phyloP scores from a whole-genome alignment of 2,888 invertebrate species.

The Crioceris asparagi region DNA sequence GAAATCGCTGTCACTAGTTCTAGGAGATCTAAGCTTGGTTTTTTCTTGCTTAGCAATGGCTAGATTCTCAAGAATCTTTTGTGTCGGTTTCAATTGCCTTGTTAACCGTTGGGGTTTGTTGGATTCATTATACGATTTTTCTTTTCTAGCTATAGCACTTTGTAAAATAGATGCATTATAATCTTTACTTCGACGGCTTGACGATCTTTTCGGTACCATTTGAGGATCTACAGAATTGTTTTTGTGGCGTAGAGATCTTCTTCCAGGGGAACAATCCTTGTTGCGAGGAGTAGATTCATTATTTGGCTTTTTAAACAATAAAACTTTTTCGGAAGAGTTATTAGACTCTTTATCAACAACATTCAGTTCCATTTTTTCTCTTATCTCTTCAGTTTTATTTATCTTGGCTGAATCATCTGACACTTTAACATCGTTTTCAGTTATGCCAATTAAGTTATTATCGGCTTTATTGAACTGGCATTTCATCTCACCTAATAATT shows the following conservation, averaged over 20 bases:
- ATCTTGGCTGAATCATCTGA: constrained; percentile 2
- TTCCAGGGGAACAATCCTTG: constrained; percentile 29
- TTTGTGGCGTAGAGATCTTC: constrained; percentile 36
- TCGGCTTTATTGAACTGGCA: constrained; percentile 35
- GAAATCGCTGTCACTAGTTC: constrained; percentile 5
- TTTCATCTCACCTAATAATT: constrained; percentile 35
- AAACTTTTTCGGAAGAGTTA: constrained; percentile 14
- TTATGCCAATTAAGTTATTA: constrained; percentile 10
- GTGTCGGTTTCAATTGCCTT: constrained; percentile 54
- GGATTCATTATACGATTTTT: constrained; percentile 53
- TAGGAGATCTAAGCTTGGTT: constrained; percentile 14
- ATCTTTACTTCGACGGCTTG: constrained; percentile 53
- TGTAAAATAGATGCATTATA: constrained; percentile 52
- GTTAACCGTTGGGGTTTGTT: constrained; percentile 40
- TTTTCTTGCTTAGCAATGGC: constrained; percentile 35
- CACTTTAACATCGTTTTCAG: constrained; percentile 13
- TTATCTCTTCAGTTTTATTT: background rate
- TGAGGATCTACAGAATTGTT: constrained; percentile 11
- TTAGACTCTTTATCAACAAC: constrained; percentile 12
- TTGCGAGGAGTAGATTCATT: too few relatives aligned
- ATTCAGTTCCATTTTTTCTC: constrained; percentile 1
- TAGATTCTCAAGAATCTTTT: constrained; percentile 55
- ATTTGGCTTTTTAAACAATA: constrained; percentile 26
- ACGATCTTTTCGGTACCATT: constrained; percentile 49
- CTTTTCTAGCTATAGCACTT: constrained; percentile 61